Conservation (phyloP, 2,888 invertebrate genomes). For the Cinara cedri region DNA sequence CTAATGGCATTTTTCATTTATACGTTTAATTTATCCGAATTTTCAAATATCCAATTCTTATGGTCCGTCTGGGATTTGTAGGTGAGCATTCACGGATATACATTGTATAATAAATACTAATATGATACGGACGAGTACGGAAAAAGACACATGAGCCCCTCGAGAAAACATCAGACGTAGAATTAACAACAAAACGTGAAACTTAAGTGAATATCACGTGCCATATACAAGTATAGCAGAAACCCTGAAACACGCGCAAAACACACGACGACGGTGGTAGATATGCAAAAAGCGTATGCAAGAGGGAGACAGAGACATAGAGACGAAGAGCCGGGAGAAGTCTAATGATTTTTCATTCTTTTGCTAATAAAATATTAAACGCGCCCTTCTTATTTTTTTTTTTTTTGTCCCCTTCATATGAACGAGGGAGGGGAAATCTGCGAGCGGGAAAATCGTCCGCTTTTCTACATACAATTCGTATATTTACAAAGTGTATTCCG, state of each 20-base stretch:
- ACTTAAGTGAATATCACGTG: conserved; percentile 34
- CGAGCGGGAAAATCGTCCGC: not conserved
- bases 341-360: conserved; percentile 32
- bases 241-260: too few species aligned
- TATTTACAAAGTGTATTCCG: conserved; percentile 8
- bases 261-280: not conserved
- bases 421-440: too few species aligned
- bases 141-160: conserved; percentile 27
- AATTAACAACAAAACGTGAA: conserved; percentile 33
- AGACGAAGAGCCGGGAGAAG: not conserved
- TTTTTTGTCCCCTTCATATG: not conserved
- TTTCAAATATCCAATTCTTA: conserved; percentile 32
- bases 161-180: not conserved
- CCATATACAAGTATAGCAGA: too few species aligned
- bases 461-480: too few species aligned
- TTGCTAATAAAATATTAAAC: conserved; percentile 33
- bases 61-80: conserved; percentile 13
- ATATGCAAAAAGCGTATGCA: not conserved
- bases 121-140: not conserved
- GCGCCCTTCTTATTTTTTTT: not conserved
- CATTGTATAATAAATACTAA: conserved; percentile 31
- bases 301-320: not conserved
- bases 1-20: not conserved
- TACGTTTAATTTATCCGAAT: conserved; percentile 21
- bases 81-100: not conserved